Evolutionary conservation across 2,113 vertebrate genomes (phyloP).

Genomic region (Girardinichthys multiradiatus): DNA sequence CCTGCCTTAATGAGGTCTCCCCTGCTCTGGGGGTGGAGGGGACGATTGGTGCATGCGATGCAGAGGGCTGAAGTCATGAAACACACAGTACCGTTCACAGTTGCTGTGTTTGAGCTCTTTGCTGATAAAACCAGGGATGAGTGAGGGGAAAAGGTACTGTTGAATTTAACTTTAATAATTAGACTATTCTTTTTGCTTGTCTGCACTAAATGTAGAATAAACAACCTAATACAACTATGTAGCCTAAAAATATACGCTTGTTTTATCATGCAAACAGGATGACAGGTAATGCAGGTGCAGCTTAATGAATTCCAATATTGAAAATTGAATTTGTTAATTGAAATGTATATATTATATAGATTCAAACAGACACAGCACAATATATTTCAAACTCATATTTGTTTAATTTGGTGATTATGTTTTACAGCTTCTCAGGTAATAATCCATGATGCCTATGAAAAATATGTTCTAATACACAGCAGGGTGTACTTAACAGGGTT

Average conservation of each 20-base stretch:
- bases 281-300: neutral
- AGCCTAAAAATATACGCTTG: neutral
- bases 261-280: neutral
- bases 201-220: neutral
- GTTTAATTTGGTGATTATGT: neutral
- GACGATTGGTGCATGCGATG: conserved; percentile 58
- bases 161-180: conserved; percentile 13
- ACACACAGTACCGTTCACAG: conserved; percentile 16
- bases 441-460: neutral
- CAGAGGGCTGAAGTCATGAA: conserved; percentile 34
- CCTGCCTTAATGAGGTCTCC: conserved; percentile 80
- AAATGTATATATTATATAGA: too few relatives aligned
- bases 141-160: neutral
- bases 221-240: neutral
- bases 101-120: conserved; percentile 20
- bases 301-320: neutral
- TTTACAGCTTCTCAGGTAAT: neutral
- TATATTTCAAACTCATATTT: neutral
- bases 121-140: neutral
- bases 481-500: neutral
- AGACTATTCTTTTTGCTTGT: neutral
- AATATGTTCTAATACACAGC: neutral
- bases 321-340: neutral
- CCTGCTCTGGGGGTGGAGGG: conserved; percentile 67
- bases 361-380: too few relatives aligned